Percentiles rank a stretch among this genome's conserved stretches.
Conservation (phyloP, 1,140 invertebrate species). For the Diorhabda elongata region DNA sequence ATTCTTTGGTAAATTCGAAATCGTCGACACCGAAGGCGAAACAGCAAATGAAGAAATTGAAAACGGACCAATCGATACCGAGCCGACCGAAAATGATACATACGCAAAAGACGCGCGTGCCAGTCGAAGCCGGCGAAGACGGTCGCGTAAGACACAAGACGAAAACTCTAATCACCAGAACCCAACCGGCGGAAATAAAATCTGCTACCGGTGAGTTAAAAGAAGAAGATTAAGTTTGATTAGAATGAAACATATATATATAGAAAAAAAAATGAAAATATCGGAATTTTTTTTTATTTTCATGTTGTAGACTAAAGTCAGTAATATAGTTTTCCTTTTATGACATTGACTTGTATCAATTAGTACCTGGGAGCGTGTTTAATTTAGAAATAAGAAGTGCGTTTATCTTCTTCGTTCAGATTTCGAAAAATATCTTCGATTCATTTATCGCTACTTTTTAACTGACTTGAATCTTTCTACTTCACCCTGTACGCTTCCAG, state of each 20-base stretch:
- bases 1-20: slow-evolving; percentile 49
- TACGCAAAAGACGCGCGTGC: slow-evolving; percentile 60
- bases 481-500: too few species aligned
- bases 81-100: slow-evolving; percentile 69
- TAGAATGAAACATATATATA: not conserved
- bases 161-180: slow-evolving; percentile 55
- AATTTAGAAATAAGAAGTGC: too few species aligned
- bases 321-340: not conserved
- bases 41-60: slow-evolving; percentile 45
- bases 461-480: too few species aligned
- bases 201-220: slow-evolving; percentile 34
- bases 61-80: slow-evolving; percentile 42
- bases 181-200: slow-evolving; percentile 51
- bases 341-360: too few species aligned
- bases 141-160: slow-evolving; percentile 55
- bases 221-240: not conserved
- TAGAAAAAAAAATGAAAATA: not conserved
- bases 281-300: not conserved
- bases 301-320: not conserved
- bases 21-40: slow-evolving; percentile 22
- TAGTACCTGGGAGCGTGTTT: too few species aligned
- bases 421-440: too few species aligned
- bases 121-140: slow-evolving; percentile 52
- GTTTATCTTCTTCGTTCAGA: too few species aligned
- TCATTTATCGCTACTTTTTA: too few species aligned